These are phyloP conservation scores for Araneus ventricosus DNA, from an alignment of 1,140 invertebrate genomes.

Conservation along the genomic window DNA sequence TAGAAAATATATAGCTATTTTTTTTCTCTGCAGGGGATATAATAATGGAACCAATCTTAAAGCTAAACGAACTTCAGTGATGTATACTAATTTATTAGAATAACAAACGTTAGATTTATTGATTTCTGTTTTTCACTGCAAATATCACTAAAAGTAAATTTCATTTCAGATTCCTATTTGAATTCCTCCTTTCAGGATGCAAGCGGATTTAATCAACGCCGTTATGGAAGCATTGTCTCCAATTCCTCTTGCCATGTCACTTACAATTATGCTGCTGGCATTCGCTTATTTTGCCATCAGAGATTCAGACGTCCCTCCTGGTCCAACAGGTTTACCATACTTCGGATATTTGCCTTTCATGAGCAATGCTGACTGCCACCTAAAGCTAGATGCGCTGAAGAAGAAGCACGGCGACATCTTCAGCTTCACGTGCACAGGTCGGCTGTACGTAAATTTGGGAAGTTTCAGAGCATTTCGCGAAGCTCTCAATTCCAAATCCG, in stretches of 20 bases:
- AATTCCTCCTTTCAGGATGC: not conserved
- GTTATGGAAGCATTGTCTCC: not conserved
- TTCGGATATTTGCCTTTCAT: slow-evolving; percentile 43
- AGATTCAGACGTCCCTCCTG: not conserved
- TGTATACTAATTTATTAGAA: no score
- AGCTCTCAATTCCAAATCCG: slow-evolving; percentile 42
- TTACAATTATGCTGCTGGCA: not conserved
- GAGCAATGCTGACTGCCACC: not conserved
- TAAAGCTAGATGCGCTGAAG: not conserved
- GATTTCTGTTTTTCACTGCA: no score
- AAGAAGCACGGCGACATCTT: slow-evolving; percentile 58
- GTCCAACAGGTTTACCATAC: slow-evolving; percentile 9
- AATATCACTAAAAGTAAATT: no score
- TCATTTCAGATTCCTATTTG: not conserved
- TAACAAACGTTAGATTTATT: no score
- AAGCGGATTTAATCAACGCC: not conserved
- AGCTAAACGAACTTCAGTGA: no score
- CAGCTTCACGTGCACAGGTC: slow-evolving; percentile 24
- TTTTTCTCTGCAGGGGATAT: no score
- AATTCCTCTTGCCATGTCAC: not conserved
- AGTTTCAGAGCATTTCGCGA: slow-evolving; percentile 25
- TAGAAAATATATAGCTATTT: no score
- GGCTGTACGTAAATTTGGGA: slow-evolving; percentile 29
- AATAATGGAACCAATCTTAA: no score
- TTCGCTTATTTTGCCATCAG: not conserved